A percentile compares a stretch with the other conserved stretches of the same genome.
These are phyloP conservation scores for Mandrillus leucophaeus DNA, from an alignment of 2,113 vertebrate genomes.

Conservation along the genomic window DNA sequence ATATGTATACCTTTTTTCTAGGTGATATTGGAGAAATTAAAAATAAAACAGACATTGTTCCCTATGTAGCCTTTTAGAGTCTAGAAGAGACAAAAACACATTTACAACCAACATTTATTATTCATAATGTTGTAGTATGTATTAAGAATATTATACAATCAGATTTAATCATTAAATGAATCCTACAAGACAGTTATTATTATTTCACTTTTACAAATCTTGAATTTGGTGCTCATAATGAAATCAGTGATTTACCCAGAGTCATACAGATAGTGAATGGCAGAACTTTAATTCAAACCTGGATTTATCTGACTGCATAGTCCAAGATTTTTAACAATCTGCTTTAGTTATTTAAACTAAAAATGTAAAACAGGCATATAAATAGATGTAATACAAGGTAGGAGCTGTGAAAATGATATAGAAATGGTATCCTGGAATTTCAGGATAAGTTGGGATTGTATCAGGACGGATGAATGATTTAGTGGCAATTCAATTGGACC, in stretches of 20 bases:
- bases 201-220: slow-evolving; percentile 12
- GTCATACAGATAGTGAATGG: not conserved
- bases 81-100: not conserved
- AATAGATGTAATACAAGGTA: not conserved
- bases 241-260: not conserved
- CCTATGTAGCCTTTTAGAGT: not conserved
- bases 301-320: not conserved
- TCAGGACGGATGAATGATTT: not conserved
- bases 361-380: not conserved
- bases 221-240: not conserved
- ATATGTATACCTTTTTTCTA: not conserved
- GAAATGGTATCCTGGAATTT: not conserved
- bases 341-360: not conserved
- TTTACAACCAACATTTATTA: not conserved
- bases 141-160: not conserved
- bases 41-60: not conserved
- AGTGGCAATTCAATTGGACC: not conserved
- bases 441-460: not conserved
- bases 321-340: not conserved
- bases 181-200: not conserved
- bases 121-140: not conserved
- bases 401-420: not conserved
- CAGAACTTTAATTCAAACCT: slow-evolving; percentile 1
- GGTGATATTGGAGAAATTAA: not conserved
- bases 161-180: not conserved